Base-by-base conservation (phyloP, 92 coral and sea anemone species). In the Parazoanthus swiftii region DNA sequence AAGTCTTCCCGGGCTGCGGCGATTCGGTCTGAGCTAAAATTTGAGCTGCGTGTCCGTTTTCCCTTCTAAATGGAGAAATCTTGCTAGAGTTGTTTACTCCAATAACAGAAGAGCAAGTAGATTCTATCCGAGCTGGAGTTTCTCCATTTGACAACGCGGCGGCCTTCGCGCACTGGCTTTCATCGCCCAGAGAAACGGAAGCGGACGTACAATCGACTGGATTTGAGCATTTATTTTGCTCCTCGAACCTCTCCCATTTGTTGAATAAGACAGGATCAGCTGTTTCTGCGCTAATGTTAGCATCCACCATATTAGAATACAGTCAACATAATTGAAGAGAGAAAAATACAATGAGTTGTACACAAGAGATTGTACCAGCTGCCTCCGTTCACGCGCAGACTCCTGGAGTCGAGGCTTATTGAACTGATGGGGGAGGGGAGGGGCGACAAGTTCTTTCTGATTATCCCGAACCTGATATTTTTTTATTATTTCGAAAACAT, bases 201-300 rank as follows among this genome's bases (percentile, higher is more conserved):
- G 48, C 18, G 79, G 79, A 20, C 26, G 43, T 67, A 70, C 78
- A 70, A 84, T 84, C 79, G 21, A 48, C 63, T 44, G 68, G 65
- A 72, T 36, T 84, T 84, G 87, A 84, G 87, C 87, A 70, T 84
- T 70, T 84, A 15, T 48, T 75, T 86, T 89, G 88, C 66, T 89
- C 92, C 68, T 86, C 94, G 80, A 92, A 92, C 88, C 85, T 92
- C 90, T 92, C 94, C 94, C 94, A 92, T 81, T 86, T 86, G 42
- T 82, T 82, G 75, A 77, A 86, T 29, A 43, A 65, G 38, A 65
- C 73, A 75, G 83, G 54, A 77, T 86, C 89, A 86, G 89, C 81
- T 77, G 89, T 75, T 76, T 75, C 76, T 5, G 74, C 20, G 70
- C 65, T 76, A 86, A 36, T 63, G 75, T 65, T 77, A 75, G 74